Conservation (phyloP, 30 jellyfish, hydroid and myxozoan genomes). For the Hydractinia echinata region DNA sequence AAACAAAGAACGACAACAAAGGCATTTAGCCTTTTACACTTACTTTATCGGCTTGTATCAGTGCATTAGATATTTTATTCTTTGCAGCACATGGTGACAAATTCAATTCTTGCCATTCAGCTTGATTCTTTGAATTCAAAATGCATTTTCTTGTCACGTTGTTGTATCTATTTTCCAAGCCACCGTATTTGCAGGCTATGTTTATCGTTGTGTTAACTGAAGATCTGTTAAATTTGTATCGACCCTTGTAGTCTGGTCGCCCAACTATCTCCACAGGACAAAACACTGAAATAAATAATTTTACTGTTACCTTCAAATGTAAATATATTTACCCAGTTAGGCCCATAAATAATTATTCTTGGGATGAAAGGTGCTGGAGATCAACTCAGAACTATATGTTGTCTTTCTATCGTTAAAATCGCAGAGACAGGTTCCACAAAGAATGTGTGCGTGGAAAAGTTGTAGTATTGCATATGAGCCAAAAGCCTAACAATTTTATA, state of each 20-base stretch:
- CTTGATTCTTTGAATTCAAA: not conserved
- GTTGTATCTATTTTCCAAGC: not conserved
- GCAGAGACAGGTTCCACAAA: no score
- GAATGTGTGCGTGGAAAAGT: no score
- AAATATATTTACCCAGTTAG: no score
- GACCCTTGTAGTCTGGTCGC: not conserved
- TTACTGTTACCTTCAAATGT: not conserved
- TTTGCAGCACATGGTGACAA: not conserved
- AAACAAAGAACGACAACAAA: no score
- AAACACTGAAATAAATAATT: not conserved
- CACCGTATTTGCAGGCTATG: not conserved
- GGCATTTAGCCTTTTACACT: no score
- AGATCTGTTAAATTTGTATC: not conserved
- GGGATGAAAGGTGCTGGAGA: no score
- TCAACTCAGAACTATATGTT: no score
- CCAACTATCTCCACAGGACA: not conserved
- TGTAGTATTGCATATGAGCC: no score
- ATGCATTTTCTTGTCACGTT: not conserved
- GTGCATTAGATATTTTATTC: not conserved
- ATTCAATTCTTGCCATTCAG: not conserved
- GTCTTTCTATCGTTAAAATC: no score
- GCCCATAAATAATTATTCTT: no score
- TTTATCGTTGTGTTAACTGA: not conserved
- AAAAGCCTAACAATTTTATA: no score
- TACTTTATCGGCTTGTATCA: not conserved